These are phyloP conservation scores for Platygyra sinensis DNA, from an alignment of 64 coral and sea anemone genomes.

Conservation along the genomic window DNA sequence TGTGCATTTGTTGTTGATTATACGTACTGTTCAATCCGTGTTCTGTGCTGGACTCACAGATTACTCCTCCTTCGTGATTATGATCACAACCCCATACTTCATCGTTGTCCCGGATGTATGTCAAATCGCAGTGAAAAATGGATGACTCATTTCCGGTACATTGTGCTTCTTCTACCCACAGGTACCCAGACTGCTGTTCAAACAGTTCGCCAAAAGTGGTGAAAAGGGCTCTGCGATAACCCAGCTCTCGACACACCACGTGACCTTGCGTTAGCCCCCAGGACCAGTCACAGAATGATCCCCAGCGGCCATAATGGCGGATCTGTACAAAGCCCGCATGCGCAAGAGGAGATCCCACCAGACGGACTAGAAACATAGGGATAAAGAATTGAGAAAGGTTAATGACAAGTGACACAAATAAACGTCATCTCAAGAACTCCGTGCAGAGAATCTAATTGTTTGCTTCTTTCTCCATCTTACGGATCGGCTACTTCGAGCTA, in stretches of 20 bases:
- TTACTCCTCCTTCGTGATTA: not conserved
- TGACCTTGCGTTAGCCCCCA: constrained; percentile 39
- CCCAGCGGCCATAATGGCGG: constrained; percentile 21
- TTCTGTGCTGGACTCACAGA: constrained; percentile 15
- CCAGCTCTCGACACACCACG: constrained; percentile 40
- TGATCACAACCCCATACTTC: not conserved
- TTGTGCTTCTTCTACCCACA: constrained; percentile 38
- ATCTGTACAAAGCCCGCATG: constrained; percentile 36
- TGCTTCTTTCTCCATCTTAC: too few relatives aligned
- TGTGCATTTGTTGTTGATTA: not conserved
- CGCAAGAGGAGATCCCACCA: constrained; percentile 22
- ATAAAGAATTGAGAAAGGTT: not conserved
- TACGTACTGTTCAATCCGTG: constrained; percentile 17
- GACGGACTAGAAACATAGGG: not conserved
- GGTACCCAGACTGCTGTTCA: not conserved
- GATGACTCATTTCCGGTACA: constrained; percentile 37
- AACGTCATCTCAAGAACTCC: too few relatives aligned
- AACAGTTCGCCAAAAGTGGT: constrained; percentile 13
- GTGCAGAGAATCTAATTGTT: too few relatives aligned
- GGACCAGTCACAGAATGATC: constrained; percentile 28
- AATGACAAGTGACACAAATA: not conserved
- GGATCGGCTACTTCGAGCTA: too few relatives aligned
- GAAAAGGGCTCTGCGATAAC: constrained; percentile 20
- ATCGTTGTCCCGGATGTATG: not conserved
- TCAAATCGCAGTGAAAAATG: constrained; percentile 17